Percentiles rank a stretch among this genome's conserved stretches.
Evolutionary conservation across 2,888 invertebrate genomes (phyloP).

Genomic region (Mechanitis mazaeus): DNA sequence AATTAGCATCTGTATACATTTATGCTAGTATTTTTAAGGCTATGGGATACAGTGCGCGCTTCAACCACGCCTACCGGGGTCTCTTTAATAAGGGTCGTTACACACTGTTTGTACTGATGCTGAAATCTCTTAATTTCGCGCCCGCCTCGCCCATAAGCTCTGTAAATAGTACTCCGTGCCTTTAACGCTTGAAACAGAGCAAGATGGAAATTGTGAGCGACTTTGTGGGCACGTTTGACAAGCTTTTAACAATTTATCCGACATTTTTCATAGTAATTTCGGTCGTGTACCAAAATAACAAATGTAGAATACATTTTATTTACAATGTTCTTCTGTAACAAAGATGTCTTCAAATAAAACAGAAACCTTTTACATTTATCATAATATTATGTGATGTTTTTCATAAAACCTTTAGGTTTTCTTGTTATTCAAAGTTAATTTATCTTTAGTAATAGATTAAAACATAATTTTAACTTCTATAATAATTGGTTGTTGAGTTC

Average conservation of each 20-base stretch:
- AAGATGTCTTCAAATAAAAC: not conserved
- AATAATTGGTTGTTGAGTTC: conserved; percentile 19
- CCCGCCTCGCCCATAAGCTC: conserved; percentile 47
- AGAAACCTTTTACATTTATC: not conserved
- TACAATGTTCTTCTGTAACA: not conserved
- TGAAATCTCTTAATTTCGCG: conserved; percentile 69
- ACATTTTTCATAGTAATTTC: conserved; percentile 22
- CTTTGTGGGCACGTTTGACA: conserved; percentile 28
- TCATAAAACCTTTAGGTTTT: not conserved
- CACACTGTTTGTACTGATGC: conserved; percentile 54
- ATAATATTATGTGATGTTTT: not conserved
- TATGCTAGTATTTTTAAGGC: conserved; percentile 22
- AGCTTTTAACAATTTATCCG: conserved; percentile 25
- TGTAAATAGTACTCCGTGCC: conserved; percentile 48
- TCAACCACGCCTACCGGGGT: conserved; percentile 25
- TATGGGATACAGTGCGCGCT: conserved; percentile 25
- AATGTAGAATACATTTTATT: not conserved
- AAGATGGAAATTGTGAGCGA: conserved; percentile 30
- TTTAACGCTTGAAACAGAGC: conserved; percentile 34
- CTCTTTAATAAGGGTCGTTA: conserved; percentile 62
- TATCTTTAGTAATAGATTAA: not conserved
- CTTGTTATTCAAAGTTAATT: not conserved
- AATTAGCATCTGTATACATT: conserved; percentile 24
- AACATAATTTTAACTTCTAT: not conserved
- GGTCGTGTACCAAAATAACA: conserved; percentile 9